These are phyloP conservation scores for Arvicanthis niloticus DNA, from an alignment of 2,113 vertebrate species.

Conservation along the genomic window DNA sequence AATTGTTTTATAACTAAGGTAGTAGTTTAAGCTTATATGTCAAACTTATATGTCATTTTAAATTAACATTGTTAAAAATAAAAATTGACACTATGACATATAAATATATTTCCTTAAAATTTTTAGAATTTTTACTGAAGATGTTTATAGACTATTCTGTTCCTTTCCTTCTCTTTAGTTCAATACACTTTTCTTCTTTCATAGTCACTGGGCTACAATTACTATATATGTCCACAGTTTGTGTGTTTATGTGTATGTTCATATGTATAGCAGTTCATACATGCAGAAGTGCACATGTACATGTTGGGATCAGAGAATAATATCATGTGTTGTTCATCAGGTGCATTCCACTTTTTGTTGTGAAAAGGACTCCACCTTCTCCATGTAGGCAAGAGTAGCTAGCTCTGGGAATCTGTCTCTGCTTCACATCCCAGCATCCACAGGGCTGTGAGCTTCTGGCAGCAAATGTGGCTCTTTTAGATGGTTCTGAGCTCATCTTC, in stretches of 20 bases:
- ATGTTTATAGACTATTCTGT: not conserved
- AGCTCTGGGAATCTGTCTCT: not conserved
- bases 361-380: not conserved
- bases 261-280: not conserved
- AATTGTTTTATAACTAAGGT: not conserved
- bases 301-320: not conserved
- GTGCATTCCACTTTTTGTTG: not conserved
- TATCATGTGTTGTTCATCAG: not conserved
- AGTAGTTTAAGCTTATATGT: conserved; percentile 30
- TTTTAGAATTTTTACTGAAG: not conserved
- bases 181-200: not conserved
- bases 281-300: not conserved
- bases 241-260: not conserved
- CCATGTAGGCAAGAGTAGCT: not conserved
- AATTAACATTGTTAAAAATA: not conserved
- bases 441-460: not conserved
- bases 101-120: not conserved
- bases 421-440: no score
- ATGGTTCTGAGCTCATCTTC: not conserved
- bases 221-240: not conserved
- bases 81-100: not conserved
- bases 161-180: conserved; percentile 9
- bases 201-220: not conserved
- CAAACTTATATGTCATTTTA: not conserved
- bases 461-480: not conserved